Conservation (phyloP, 2,888 invertebrate species). For the Buathra laborator region DNA sequence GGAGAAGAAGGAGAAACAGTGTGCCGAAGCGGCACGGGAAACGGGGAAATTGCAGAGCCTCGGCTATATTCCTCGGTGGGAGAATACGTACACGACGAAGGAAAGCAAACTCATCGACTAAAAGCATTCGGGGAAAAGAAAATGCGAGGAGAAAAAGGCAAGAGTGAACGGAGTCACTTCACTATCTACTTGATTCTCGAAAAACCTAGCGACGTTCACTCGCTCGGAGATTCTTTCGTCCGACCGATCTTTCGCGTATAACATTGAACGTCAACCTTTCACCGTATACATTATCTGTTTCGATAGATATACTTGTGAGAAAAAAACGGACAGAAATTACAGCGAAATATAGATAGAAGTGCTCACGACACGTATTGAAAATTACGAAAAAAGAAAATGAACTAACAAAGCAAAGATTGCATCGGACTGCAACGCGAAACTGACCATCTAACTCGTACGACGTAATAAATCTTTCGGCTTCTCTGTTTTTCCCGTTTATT, state of each 20-base stretch:
- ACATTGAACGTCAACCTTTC: conserved; percentile 29
- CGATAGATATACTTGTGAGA: background rate
- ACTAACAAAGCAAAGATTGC: conserved; percentile 25
- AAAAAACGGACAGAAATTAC: too few relatives aligned
- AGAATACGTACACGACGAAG: conserved; percentile 74
- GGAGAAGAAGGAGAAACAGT: conserved; percentile 58
- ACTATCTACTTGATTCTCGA: conserved; percentile 75
- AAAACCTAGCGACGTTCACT: conserved; percentile 66
- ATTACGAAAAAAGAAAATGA: conserved; percentile 9
- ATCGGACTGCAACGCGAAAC: conserved; percentile 39
- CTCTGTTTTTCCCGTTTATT: conserved; percentile 52
- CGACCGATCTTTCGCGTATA: conserved; percentile 27
- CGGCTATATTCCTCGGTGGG: conserved; percentile 58
- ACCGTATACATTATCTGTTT: background rate
- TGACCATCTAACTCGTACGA: conserved; percentile 38
- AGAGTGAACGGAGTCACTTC: conserved; percentile 78
- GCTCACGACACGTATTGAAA: background rate
- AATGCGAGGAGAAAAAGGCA: conserved; percentile 51
- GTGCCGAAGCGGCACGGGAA: conserved; percentile 74
- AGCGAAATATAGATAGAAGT: too few relatives aligned
- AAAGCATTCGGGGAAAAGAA: conserved; percentile 82
- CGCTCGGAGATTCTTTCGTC: background rate
- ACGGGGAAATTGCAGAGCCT: conserved; percentile 69
- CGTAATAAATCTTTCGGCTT: conserved; percentile 60
- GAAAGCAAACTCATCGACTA: conserved; percentile 84